Evolutionary conservation across 30 jellyfish, hydroid and myxozoan genomes (phyloP).

Genomic region (Aurelia aurita): DNA sequence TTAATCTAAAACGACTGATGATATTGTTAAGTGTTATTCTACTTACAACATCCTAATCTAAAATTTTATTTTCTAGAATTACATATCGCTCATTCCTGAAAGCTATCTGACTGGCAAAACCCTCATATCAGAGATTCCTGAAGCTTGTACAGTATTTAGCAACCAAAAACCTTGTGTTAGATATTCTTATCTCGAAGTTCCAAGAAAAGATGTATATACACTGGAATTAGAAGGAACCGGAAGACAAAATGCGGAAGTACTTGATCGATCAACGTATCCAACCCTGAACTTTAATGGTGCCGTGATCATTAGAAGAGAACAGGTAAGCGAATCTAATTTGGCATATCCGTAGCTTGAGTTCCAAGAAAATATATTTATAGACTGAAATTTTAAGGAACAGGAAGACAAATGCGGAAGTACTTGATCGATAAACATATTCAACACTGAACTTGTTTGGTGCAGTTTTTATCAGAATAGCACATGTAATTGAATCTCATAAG

Average conservation of each 20-base stretch:
- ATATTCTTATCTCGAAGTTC: conserved; percentile 58
- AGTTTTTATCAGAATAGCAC: no score
- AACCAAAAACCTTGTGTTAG: conserved; percentile 38
- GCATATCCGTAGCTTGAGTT: not conserved
- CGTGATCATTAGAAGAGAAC: conserved; percentile 22
- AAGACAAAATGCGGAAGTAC: conserved; percentile 23
- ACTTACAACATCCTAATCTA: no score
- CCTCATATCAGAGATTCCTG: conserved; percentile 7
- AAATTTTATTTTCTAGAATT: conserved; percentile 55
- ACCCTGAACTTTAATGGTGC: conserved; percentile 77
- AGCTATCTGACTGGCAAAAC: conserved; percentile 30
- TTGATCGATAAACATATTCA: no score
- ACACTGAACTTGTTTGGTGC: no score
- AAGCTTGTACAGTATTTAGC: conserved; percentile 76
- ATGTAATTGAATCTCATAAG: no score
- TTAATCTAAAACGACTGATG: no score
- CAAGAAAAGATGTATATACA: conserved; percentile 49
- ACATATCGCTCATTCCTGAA: conserved; percentile 66
- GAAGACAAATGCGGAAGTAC: conserved; percentile 29
- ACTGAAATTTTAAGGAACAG: no score
- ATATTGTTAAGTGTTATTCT: no score
- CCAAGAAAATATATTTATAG: conserved; percentile 56
- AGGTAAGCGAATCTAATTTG: conserved; percentile 27
- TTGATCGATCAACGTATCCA: conserved; percentile 45
- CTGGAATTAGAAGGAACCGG: conserved; percentile 74